These are phyloP conservation scores for Bombylius major DNA, from an alignment of 2,888 invertebrate species.

Conservation along the genomic window DNA sequence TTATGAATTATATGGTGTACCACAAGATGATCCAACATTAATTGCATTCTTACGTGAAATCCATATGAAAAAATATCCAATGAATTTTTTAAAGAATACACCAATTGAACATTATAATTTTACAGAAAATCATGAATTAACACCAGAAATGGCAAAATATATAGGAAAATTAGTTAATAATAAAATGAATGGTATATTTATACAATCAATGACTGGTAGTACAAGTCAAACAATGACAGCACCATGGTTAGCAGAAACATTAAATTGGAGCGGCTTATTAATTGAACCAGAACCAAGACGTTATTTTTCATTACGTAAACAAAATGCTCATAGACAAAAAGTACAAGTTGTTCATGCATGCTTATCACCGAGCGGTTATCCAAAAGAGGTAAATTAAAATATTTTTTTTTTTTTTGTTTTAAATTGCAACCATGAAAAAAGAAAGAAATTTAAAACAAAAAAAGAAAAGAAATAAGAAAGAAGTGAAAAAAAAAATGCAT, in stretches of 20 bases:
- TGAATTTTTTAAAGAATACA: conserved; percentile 25
- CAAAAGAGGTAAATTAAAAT: conserved; percentile 49
- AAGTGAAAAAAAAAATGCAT: too few species aligned
- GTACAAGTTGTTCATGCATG: conserved; percentile 64
- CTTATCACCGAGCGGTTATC: conserved; percentile 61
- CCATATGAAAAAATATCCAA: conserved; percentile 43
- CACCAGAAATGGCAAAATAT: conserved; percentile 31
- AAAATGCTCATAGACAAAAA: conserved; percentile 43
- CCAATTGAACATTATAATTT: conserved; percentile 24
- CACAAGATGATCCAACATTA: conserved; percentile 61
- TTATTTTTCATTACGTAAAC: conserved; percentile 51
- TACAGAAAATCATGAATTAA: conserved; percentile 26
- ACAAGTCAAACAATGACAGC: conserved; percentile 50
- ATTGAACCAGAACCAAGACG: conserved; percentile 67
- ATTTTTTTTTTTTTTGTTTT: not conserved
- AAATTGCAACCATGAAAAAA: not conserved
- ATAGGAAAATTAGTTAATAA: conserved; percentile 31
- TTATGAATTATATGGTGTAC: conserved; percentile 57
- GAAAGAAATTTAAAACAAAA: not conserved
- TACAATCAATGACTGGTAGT: conserved; percentile 51
- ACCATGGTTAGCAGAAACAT: conserved; percentile 54
- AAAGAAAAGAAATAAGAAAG: not conserved
- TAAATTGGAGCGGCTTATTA: conserved; percentile 62
- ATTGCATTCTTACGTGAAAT: conserved; percentile 63
- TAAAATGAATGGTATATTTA: conserved; percentile 52